Evolutionary conservation across 2,797 vertebrate genomes (phyloP).

Genomic region (Hippopotamyrus pictus): DNA sequence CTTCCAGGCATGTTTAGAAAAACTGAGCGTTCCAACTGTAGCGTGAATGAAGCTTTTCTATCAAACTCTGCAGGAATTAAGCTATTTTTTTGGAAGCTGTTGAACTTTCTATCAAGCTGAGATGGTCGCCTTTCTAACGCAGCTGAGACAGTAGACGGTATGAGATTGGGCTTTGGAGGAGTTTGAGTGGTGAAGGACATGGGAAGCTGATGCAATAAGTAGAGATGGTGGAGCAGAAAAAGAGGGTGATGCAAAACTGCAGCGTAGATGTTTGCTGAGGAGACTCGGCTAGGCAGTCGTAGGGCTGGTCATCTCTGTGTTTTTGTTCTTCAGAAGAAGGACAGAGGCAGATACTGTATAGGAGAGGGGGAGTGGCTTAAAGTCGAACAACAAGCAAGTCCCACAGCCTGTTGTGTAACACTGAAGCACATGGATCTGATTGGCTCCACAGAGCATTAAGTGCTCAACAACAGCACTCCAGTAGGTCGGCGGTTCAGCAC

Average conservation of each 20-base stretch:
- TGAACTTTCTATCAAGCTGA: not conserved
- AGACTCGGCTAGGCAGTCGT: not conserved
- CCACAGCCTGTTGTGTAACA: not conserved
- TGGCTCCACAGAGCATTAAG: not conserved
- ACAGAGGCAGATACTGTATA: not conserved
- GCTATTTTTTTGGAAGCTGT: not conserved
- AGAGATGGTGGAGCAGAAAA: not conserved
- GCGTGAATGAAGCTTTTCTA: not conserved
- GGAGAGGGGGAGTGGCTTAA: not conserved
- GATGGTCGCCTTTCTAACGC: not conserved
- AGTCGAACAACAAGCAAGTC: not conserved
- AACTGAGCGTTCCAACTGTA: not conserved
- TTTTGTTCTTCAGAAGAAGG: not conserved
- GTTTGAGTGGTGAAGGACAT: not conserved
- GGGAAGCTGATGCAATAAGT: not conserved
- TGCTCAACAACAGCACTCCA: not conserved
- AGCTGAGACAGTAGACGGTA: not conserved
- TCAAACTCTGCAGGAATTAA: not conserved
- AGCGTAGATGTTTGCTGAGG: not conserved
- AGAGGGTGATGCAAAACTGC: not conserved
- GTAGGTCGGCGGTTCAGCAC: not conserved
- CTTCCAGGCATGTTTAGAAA: not conserved
- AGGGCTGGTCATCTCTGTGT: not conserved
- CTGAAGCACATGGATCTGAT: not conserved
- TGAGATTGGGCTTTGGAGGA: not conserved